Evolutionary conservation across 1,140 invertebrate genomes (phyloP), one percentile per base, ranked within the genome.

Genomic region (Pachypeltis micranthus): DNA sequence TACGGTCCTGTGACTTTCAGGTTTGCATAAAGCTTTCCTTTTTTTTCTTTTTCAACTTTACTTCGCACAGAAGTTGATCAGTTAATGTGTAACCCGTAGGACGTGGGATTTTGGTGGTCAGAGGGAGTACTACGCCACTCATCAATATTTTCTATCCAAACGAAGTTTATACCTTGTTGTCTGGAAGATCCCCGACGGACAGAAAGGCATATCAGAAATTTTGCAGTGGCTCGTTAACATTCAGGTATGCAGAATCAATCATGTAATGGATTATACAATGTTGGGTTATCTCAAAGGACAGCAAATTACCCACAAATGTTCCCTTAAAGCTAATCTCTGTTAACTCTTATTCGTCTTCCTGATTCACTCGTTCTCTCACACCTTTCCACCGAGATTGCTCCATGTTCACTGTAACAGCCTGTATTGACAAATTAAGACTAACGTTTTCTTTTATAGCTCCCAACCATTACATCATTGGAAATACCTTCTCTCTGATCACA

Each of bases 31-130:
- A n/a, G 23, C 28, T 39, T 47, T 27, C 3, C 7, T 25, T 3
- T 14, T 3, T n/a, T n/a, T n/a, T n/a, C n/a, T n/a, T n/a, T n/a
- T n/a, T n/a, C n/a, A n/a, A n/a, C n/a, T n/a, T n/a, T n/a, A n/a
- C n/a, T n/a, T n/a, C n/a, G n/a, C n/a, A n/a, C n/a, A n/a, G n/a
- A n/a, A n/a, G n/a, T n/a, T n/a, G n/a, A n/a, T n/a, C n/a, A n/a
- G n/a, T n/a, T n/a, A n/a, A n/a, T n/a, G n/a, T n/a, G n/a, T n/a
- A n/a, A n/a, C 31, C 12, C 65, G 1, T 64, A 75, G 94, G 62
- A 98, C 95, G 0, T 99, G 96, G 96, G 96, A 99, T 76, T 99
- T 99, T 79, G 95, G 94, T n/a, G 96, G 96, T 0, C 94, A 97
- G 77, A 85, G 86, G 70, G 93, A 96, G 77, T 83, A 95, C 72